Conservation (phyloP, 2,888 invertebrate genomes). For the Dicyrtomina minuta region DNA sequence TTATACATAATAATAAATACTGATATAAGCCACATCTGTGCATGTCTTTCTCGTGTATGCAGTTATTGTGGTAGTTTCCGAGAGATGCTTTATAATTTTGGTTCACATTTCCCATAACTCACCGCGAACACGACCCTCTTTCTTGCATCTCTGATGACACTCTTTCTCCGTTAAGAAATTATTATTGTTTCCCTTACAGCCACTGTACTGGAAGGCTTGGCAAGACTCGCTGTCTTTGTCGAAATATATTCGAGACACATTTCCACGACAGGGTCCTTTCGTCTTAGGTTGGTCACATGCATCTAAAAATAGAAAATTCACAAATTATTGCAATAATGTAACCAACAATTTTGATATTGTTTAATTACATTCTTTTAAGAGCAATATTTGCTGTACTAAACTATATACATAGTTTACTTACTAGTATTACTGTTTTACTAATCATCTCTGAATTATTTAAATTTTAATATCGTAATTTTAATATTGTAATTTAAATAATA, state of each 20-base stretch:
- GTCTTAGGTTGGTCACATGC: constrained; percentile 73
- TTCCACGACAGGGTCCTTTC: constrained; percentile 76
- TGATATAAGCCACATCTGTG: too few species aligned
- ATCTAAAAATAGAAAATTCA: too few species aligned
- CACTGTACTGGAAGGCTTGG: constrained; percentile 74
- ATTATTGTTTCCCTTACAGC: constrained; percentile 85
- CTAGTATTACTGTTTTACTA: too few species aligned
- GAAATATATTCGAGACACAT: constrained; percentile 75
- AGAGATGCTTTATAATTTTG: too few species aligned
- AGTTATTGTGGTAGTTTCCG: too few species aligned
- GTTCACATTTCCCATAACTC: too few species aligned
- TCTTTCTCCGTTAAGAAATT: constrained; percentile 77
- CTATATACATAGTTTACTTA: too few species aligned
- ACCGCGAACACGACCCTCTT: constrained; percentile 75
- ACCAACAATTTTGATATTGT: not conserved
- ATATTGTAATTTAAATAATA: too few species aligned
- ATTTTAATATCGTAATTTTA: too few species aligned
- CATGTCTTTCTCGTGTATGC: too few species aligned
- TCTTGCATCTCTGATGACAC: constrained; percentile 75
- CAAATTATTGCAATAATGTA: constrained; percentile 61
- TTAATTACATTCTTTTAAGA: not conserved
- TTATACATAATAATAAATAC: too few species aligned
- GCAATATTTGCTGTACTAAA: not conserved
- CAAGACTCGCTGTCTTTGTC: constrained; percentile 68
- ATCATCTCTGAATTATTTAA: not conserved